phyloP scores from a whole-genome alignment of 2,797 vertebrate species.

The Varecia variegata region DNA sequence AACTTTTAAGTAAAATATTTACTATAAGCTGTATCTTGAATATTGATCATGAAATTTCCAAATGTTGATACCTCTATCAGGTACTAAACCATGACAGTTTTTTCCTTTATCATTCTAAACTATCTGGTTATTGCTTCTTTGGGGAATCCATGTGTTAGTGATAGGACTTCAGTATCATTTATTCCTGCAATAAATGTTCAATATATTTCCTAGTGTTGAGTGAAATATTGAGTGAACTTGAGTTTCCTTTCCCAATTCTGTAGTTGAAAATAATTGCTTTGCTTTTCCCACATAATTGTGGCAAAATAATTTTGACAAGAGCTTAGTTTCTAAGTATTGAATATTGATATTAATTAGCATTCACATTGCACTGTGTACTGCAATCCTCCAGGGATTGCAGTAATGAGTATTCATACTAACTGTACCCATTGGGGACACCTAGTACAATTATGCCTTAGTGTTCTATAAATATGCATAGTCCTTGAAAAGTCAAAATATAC shows the following conservation, averaged over 20 bases:
- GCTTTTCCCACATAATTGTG: constrained; percentile 12
- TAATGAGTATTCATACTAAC: constrained; percentile 72
- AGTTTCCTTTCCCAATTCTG: constrained; percentile 63
- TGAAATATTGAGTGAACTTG: constrained; percentile 69
- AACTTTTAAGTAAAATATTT: constrained; percentile 31
- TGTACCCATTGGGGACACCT: constrained; percentile 21
- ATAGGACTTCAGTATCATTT: constrained; percentile 30
- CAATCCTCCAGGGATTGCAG: constrained; percentile 29
- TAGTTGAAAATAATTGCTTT: constrained; percentile 59
- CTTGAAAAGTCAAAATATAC: constrained; percentile 51
- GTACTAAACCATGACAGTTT: neutral
- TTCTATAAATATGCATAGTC: constrained; percentile 45
- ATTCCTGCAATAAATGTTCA: constrained; percentile 56
- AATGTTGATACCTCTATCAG: neutral
- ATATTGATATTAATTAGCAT: constrained; percentile 78
- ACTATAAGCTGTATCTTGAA: constrained; percentile 1
- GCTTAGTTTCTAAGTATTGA: constrained; percentile 57
- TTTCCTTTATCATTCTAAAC: constrained; percentile 12
- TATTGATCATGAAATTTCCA: constrained; percentile 50
- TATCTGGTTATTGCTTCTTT: neutral
- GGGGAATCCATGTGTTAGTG: neutral
- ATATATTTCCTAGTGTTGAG: constrained; percentile 37
- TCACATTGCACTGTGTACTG: constrained; percentile 53
- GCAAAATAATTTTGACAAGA: constrained; percentile 60
- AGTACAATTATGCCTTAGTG: constrained; percentile 54